Base-by-base conservation (phyloP, 2,797 vertebrate species). In the Eidolon dupreanum region DNA sequence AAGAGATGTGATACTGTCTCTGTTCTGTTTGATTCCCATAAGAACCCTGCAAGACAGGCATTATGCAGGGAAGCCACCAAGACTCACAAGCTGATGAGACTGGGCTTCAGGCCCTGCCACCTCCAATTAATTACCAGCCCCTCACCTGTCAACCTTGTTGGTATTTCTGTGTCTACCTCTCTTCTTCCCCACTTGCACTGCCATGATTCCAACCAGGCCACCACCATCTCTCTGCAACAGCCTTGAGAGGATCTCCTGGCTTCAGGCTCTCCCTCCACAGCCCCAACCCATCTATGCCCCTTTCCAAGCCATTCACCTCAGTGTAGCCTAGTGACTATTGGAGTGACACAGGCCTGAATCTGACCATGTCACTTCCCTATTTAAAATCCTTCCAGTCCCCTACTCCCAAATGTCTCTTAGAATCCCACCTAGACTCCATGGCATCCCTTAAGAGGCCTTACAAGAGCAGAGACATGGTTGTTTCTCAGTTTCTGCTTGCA, bases 391-490 rank as follows among this genome's bases (percentile, higher is more conserved):
- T 70, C 51, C 31, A 26, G 70, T 10, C 31, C 28, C 53, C 53
- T 16, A 31, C 19, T 36, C 46, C 26, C 11, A 57, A 9, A 26
- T 36, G 28, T n/a, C 24, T 31, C 41, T n/a, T 6, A 66, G 20
- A 31, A 73, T 73, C 28, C 66, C 55, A 46, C 46, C 24, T n/a
- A 17, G 65, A 63, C n/a, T 36, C 65, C 17, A 36, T 1, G 33
- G 8, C n/a, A 26, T 24, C 17, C 5, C 26, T n/a, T 24, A 4
- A 8, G 8, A 24, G 36, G 28, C 10, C 66, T 78, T 41, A 5
- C 19, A 61, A 28, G 3, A 6, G 3, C 24, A 19, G 33, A 41
- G 15, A 46, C 20, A 0, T 2, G 9, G 4, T 7, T 7, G 0
- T 36, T 59, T 68, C 49, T 84, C 20, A 9, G 38, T 57, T 36